Evolutionary conservation across 23 tunicate species (phyloP).

Genomic region (Diplosoma virens): DNA sequence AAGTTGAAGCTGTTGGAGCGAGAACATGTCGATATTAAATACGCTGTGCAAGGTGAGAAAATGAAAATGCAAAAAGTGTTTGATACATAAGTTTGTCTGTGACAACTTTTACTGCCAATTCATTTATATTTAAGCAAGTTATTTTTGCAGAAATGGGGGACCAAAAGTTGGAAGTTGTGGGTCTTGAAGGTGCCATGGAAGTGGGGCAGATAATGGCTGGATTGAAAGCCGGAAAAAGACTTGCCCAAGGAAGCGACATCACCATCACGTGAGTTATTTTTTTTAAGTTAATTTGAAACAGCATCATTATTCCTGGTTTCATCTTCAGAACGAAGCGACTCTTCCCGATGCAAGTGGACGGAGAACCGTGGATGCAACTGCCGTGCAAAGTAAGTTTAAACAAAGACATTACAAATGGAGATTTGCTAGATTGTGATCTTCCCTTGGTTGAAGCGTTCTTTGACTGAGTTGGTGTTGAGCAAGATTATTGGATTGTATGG

Average conservation of each 20-base stretch:
- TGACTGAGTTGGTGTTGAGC: no score
- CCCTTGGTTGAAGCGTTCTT: no score
- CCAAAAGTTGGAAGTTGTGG: constrained; percentile 64
- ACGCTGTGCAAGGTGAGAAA: constrained; percentile 78
- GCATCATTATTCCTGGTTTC: no score
- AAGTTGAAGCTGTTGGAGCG: no score
- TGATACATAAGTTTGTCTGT: background rate
- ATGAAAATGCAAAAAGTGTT: no score
- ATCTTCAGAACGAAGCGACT: constrained; percentile 46
- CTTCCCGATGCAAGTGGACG: constrained; percentile 89
- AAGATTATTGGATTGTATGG: background rate
- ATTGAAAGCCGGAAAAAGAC: constrained; percentile 60
- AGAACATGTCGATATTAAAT: constrained; percentile 34
- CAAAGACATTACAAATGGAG: no score
- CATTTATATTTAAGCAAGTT: background rate
- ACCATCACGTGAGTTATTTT: constrained; percentile 50
- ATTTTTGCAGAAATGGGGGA: constrained; percentile 70
- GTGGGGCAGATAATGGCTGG: constrained; percentile 87
- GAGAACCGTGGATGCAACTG: constrained; percentile 92
- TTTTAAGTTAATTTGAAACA: no score
- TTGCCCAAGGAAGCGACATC: constrained; percentile 81
- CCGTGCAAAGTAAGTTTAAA: constrained; percentile 67
- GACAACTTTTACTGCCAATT: background rate
- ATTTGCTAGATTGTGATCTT: no score
- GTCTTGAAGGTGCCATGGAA: constrained; percentile 78